Evolutionary conservation across 2,888 invertebrate species (phyloP).

Genomic region (Drosophila mulleri): DNA sequence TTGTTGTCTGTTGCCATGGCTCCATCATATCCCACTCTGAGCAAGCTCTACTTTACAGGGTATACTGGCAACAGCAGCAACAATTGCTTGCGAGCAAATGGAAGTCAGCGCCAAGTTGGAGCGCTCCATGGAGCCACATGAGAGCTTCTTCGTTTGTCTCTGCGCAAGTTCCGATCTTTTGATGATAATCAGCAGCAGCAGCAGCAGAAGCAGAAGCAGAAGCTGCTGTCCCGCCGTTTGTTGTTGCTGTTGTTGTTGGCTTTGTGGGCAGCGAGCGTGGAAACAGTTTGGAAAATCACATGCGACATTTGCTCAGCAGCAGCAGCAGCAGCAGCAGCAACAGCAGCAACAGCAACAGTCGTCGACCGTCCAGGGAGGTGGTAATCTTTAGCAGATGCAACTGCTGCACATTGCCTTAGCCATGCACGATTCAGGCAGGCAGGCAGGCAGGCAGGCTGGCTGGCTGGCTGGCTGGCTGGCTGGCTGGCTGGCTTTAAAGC

Average conservation of each 20-base stretch:
- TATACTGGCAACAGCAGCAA: conserved; percentile 29
- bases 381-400: conserved; percentile 72
- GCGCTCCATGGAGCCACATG: conserved; percentile 59
- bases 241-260: conserved; percentile 44
- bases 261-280: conserved; percentile 85
- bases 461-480: background rate
- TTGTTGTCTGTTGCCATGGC: background rate
- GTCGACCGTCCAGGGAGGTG: conserved; percentile 54
- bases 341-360: conserved; percentile 30
- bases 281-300: conserved; percentile 85
- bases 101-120: conserved; percentile 34
- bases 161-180: conserved; percentile 78
- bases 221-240: conserved; percentile 60
- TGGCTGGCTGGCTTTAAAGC: conserved; percentile 27
- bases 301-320: conserved; percentile 81
- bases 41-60: background rate
- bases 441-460: conserved; percentile 7
- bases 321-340: conserved; percentile 26
- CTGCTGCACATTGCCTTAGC: conserved; percentile 50
- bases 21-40: background rate
- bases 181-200: conserved; percentile 70
- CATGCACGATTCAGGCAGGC: conserved; percentile 53
- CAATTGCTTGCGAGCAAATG: conserved; percentile 42
- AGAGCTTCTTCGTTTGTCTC: conserved; percentile 78
- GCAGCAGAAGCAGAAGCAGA: conserved; percentile 33